Evolutionary conservation across 2,113 vertebrate species (phyloP).

Genomic region (Nestor notabilis): DNA sequence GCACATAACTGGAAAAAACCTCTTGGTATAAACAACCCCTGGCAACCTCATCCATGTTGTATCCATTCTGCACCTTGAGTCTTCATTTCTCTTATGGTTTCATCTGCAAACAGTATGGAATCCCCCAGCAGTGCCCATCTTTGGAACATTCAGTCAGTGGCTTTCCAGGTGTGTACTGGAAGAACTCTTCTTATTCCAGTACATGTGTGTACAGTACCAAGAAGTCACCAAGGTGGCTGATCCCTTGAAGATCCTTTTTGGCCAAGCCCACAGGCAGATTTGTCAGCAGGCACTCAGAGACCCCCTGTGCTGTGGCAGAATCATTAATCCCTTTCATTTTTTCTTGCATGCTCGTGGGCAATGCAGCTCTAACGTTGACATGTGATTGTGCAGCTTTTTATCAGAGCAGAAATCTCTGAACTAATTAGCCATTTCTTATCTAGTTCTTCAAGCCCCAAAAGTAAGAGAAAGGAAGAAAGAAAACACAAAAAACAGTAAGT

Average conservation of each 20-base stretch:
- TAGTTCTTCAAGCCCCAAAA: constrained; percentile 90
- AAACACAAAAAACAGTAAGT: constrained; percentile 97
- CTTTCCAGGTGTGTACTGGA: background rate
- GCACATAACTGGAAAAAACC: background rate
- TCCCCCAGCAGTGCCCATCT: background rate
- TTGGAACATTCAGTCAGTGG: background rate
- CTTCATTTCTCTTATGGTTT: background rate
- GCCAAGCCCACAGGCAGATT: background rate
- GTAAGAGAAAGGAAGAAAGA: constrained; percentile 89
- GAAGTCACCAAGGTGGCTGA: background rate
- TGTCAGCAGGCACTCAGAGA: background rate
- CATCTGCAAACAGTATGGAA: background rate
- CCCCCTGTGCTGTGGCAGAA: background rate
- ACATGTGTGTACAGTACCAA: background rate
- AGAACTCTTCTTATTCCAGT: background rate
- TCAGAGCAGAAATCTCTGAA: background rate
- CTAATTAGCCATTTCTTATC: constrained; percentile 74
- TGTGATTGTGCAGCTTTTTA: constrained; percentile 4
- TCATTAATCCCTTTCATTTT: background rate
- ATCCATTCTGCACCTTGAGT: background rate
- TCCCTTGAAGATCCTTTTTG: background rate
- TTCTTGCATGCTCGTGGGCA: background rate
- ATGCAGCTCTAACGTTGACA: background rate
- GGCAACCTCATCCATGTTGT: background rate
- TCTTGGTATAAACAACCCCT: background rate